These are phyloP conservation scores for Neuroterus valhalla DNA, from an alignment of 1,140 invertebrate species.

Conservation along the genomic window DNA sequence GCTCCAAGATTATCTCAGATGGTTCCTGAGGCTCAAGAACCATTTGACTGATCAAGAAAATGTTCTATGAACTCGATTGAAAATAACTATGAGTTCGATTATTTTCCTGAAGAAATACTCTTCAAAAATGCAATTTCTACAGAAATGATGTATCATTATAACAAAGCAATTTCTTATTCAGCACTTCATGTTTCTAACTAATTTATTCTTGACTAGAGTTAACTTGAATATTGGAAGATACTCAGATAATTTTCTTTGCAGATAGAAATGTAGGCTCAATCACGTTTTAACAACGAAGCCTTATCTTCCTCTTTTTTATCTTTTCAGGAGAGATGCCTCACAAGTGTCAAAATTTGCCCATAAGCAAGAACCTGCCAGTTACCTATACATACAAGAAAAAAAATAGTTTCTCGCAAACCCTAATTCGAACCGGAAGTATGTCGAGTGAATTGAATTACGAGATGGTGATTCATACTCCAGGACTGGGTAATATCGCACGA, in stretches of 20 bases:
- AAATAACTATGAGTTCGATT: neutral
- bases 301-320: neutral
- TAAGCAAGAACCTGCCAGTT: neutral
- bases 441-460: neutral
- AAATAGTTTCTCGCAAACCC: neutral
- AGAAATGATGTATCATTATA: too few relatives aligned
- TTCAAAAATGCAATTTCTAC: too few relatives aligned
- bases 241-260: neutral
- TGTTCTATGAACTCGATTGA: neutral
- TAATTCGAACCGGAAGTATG: slow-evolving; percentile 1
- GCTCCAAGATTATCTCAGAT: slow-evolving; percentile 15
- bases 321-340: neutral
- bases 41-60: neutral
- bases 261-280: neutral
- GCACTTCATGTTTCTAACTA: too few relatives aligned
- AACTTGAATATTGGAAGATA: too few relatives aligned
- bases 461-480: slow-evolving; percentile 2
- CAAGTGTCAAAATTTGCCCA: neutral
- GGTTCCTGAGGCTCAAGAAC: too few relatives aligned
- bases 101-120: too few relatives aligned
- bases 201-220: too few relatives aligned
- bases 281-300: neutral
- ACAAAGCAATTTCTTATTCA: too few relatives aligned
- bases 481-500: neutral
- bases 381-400: neutral